phyloP scores from a whole-genome alignment of 2,888 invertebrate species.

The Parasteatoda lunata region DNA sequence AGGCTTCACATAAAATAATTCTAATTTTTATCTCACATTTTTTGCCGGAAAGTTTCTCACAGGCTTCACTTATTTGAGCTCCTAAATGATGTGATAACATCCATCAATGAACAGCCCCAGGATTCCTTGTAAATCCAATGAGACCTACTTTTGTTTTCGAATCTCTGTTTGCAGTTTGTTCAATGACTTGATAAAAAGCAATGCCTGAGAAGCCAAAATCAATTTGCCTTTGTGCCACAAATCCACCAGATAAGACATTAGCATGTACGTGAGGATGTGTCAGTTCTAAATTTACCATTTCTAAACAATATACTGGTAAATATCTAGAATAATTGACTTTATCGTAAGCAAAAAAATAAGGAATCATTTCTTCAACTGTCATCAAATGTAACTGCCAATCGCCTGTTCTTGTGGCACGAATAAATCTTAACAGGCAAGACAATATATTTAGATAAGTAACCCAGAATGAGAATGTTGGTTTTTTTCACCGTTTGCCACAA shows the following conservation, averaged over 20 bases:
- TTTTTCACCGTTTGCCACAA: no score
- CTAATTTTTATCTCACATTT: background rate
- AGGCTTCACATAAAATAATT: background rate
- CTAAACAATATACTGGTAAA: background rate
- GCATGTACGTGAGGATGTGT: constrained; percentile 3
- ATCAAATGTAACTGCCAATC: constrained; percentile 4
- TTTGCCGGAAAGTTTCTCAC: background rate
- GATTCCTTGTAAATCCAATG: background rate
- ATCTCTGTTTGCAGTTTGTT: constrained; percentile 12
- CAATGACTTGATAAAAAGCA: background rate
- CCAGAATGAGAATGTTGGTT: no score
- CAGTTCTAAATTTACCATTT: background rate
- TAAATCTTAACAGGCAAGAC: background rate
- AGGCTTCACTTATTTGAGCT: background rate
- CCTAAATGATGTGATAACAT: constrained; percentile 8
- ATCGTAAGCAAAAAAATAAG: constrained; percentile 12
- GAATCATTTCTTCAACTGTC: background rate
- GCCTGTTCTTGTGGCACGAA: background rate
- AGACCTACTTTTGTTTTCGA: background rate
- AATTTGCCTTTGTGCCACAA: background rate
- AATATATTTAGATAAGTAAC: no score
- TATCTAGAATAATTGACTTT: background rate
- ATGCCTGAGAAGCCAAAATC: no score
- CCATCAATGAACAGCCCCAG: constrained; percentile 4
- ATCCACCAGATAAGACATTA: background rate